Evolutionary conservation across 2,113 vertebrate species (phyloP).

Genomic region (Axis porcinus): DNA sequence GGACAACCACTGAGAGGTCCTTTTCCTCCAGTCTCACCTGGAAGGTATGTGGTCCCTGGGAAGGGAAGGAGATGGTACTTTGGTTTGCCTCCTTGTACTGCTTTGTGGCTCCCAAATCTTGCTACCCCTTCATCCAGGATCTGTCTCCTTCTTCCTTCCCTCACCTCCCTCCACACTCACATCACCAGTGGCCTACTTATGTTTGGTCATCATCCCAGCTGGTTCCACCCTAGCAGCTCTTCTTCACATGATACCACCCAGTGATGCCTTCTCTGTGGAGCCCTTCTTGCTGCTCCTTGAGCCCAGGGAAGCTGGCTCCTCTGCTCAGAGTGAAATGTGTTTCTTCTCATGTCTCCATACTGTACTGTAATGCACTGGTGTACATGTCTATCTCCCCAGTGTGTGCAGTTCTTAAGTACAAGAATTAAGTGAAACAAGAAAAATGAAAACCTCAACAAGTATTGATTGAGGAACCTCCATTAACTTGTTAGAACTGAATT

Average conservation of each 20-base stretch:
- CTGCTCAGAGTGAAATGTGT: not conserved
- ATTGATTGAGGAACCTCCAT: not conserved
- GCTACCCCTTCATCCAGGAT: not conserved
- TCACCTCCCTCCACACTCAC: not conserved
- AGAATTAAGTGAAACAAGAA: not conserved
- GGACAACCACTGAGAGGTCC: not conserved
- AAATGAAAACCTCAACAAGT: not conserved
- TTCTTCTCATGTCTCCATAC: not conserved
- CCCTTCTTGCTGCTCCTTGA: not conserved
- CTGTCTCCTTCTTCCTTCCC: not conserved
- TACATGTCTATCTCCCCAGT: not conserved
- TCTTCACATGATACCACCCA: not conserved
- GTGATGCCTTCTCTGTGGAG: not conserved
- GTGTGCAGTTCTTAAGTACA: not conserved
- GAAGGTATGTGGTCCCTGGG: not conserved
- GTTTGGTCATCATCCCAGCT: not conserved
- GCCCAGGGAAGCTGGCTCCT: not conserved
- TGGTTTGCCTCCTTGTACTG: not conserved
- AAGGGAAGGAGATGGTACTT: not conserved
- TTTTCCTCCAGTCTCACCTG: not conserved
- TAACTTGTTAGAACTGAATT: not conserved
- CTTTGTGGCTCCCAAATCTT: not conserved
- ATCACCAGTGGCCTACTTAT: too few relatives aligned
- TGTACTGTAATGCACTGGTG: too few relatives aligned
- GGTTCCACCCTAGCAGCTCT: not conserved